phyloP scores from a whole-genome alignment of 1,140 invertebrate species.

The Lepidostoma basale region DNA sequence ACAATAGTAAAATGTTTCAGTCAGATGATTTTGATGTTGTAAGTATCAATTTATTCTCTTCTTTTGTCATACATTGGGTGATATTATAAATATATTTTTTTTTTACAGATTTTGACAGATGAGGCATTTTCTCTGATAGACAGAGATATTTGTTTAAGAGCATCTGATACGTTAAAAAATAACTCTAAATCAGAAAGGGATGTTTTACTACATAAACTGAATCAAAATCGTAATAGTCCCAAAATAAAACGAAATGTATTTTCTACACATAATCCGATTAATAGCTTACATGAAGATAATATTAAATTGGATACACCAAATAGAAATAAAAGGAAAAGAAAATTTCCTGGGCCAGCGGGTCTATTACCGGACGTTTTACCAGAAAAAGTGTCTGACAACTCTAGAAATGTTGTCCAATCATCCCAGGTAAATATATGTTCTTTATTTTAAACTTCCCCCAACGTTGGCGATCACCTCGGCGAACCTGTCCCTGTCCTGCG shows the following conservation, averaged over 20 bases:
- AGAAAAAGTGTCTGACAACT: conserved; percentile 5
- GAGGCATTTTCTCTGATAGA: conserved; percentile 27
- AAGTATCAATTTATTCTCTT: not conserved
- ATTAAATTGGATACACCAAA: conserved; percentile 3
- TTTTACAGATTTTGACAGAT: conserved; percentile 34
- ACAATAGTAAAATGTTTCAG: conserved; percentile 45
- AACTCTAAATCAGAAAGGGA: not conserved
- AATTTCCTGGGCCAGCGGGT: conserved; percentile 43
- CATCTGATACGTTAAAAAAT: not conserved
- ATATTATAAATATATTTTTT: not conserved
- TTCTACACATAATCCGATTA: not conserved
- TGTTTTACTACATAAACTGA: not conserved
- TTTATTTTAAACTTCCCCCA: conserved; percentile 19
- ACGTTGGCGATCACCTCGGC: no score
- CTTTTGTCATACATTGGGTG: not conserved
- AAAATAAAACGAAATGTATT: not conserved
- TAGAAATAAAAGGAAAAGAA: conserved; percentile 37
- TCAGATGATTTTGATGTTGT: conserved; percentile 44
- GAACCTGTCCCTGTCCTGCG: no score
- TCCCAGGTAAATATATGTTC: conserved; percentile 35
- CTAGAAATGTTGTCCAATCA: conserved; percentile 20
- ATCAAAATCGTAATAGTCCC: not conserved
- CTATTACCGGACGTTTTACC: conserved; percentile 29
- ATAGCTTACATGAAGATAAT: not conserved
- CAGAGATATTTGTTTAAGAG: conserved; percentile 1